A percentile compares a stretch with the other conserved stretches of the same genome.
phyloP scores from a whole-genome alignment of 1,140 invertebrate species.

The Drosophila oshimai region DNA sequence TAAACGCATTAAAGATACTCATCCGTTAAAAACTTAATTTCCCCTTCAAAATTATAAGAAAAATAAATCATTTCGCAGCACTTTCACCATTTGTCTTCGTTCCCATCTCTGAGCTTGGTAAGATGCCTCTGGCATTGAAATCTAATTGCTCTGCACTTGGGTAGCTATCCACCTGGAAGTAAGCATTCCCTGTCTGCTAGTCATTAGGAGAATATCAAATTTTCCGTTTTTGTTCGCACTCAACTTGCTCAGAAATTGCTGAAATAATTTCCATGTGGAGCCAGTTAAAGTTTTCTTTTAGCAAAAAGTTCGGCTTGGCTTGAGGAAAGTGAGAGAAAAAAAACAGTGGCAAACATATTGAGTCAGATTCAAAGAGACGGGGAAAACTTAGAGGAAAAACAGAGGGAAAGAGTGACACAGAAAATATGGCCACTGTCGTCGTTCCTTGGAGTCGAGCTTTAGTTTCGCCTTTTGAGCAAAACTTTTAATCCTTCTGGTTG shows the following conservation, averaged over 20 bases:
- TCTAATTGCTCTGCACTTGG: constrained; percentile 24
- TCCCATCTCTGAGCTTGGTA: not conserved
- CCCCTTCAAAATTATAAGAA: not conserved
- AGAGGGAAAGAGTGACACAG: not conserved
- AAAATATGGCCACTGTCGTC: constrained; percentile 56
- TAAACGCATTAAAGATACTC: not conserved
- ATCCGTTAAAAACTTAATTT: not conserved
- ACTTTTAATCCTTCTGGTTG: constrained; percentile 69
- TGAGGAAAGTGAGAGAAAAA: constrained; percentile 12
- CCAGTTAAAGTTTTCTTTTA: constrained; percentile 15
- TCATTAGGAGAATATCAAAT: constrained; percentile 34
- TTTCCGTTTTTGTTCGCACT: constrained; percentile 20
- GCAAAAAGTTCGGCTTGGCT: constrained; percentile 37
- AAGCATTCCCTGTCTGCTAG: not conserved
- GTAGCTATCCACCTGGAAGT: constrained; percentile 15
- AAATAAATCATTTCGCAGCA: constrained; percentile 16
- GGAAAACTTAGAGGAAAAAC: not conserved
- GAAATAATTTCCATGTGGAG: constrained; percentile 38
- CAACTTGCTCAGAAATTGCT: constrained; percentile 15
- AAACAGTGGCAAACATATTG: not conserved
- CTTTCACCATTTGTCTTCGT: constrained; percentile 11
- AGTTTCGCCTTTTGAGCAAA: constrained; percentile 51
- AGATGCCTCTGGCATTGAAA: constrained; percentile 3
- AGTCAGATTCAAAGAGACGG: not conserved
- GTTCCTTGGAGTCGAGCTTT: constrained; percentile 38